Evolutionary conservation across 2,888 invertebrate genomes (phyloP), one percentile per base, ranked within the genome.

Genomic region (Thelaira solivaga): DNA sequence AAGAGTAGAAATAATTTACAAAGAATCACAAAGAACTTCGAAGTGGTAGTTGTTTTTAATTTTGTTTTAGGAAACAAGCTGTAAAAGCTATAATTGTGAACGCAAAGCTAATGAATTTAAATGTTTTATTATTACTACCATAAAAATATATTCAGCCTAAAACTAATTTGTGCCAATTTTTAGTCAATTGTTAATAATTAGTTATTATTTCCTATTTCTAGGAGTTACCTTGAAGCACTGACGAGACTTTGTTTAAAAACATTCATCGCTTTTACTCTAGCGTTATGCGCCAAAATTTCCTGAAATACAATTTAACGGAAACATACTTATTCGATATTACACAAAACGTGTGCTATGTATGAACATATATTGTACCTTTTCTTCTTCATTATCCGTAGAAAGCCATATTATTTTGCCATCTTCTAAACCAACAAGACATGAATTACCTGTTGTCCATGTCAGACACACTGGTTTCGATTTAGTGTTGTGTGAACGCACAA

Each of bases 361-460:
- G n/a, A n/a, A 31, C 11, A 34, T 4, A 10, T 3, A 16, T 31
- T 34, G 4, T 69, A 80, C 84, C 22, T 68, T 80, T 72, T 39
- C 90, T 80, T 90, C 85, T 29, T 90, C 90, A 53, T 90, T 90
- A 4, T 91, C 89, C 11, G 93, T 87, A 80, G 92, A 90, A 29
- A 93, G 89, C 84, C 92, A 90, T 18, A 91, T 89, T 39, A 96
- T 89, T 76, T 91, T 91, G 0, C 96, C 96, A 89, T 93, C 92
- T 83, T 95, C 95, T 82, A 94, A 91, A 0, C 95, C 96, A 55
- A 93, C 91, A 82, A 93, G 90, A 59, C 96, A 85, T 29, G 90
- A 89, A 59, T 92, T 89, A 83, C 93, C 91, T 82, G 90, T 90
- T 18, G 93, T 84, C 92, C 96, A 97, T 72, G 91, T 90, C 2